Conservation (phyloP, 1,140 invertebrate species). For the Melipona quadrifasciata region DNA sequence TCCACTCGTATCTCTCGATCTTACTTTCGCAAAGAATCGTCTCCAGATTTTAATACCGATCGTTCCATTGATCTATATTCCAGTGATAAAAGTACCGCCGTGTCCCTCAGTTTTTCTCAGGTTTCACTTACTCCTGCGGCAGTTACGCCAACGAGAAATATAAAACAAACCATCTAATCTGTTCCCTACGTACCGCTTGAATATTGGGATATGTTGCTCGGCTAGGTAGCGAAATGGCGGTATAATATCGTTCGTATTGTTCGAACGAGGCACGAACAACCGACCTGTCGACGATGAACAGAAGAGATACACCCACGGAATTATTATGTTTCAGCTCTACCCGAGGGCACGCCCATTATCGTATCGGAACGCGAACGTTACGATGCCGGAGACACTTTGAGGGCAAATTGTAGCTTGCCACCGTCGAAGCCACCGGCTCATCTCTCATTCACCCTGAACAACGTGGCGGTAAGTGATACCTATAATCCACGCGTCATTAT, state of each 20-base stretch:
- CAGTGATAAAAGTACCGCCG: too few relatives aligned
- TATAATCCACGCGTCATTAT: slow-evolving; percentile 54
- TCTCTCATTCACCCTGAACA: slow-evolving; percentile 88
- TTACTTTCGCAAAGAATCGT: neutral
- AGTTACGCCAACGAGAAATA: neutral
- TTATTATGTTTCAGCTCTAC: slow-evolving; percentile 78
- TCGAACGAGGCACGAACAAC: slow-evolving; percentile 8
- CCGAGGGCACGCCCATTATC: slow-evolving; percentile 75
- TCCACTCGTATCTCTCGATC: neutral
- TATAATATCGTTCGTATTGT: slow-evolving; percentile 48
- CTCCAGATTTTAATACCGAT: too few relatives aligned
- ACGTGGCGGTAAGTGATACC: slow-evolving; percentile 85
- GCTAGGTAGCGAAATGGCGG: slow-evolving; percentile 50
- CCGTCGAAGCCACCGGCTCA: slow-evolving; percentile 86
- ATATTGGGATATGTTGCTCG: slow-evolving; percentile 67
- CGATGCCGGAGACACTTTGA: slow-evolving; percentile 87
- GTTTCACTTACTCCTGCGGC: neutral
- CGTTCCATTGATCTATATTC: too few relatives aligned
- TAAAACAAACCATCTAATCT: neutral
- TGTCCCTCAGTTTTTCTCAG: too few relatives aligned
- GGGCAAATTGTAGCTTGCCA: slow-evolving; percentile 90
- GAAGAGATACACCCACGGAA: slow-evolving; percentile 53
- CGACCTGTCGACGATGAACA: slow-evolving; percentile 29
- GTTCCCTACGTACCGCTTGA: slow-evolving; percentile 36
- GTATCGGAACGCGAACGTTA: slow-evolving; percentile 86